A percentile compares a stretch with the other conserved stretches of the same genome.
phyloP scores from a whole-genome alignment of 2,888 invertebrate genomes.

The Coelinius sp. region DNA sequence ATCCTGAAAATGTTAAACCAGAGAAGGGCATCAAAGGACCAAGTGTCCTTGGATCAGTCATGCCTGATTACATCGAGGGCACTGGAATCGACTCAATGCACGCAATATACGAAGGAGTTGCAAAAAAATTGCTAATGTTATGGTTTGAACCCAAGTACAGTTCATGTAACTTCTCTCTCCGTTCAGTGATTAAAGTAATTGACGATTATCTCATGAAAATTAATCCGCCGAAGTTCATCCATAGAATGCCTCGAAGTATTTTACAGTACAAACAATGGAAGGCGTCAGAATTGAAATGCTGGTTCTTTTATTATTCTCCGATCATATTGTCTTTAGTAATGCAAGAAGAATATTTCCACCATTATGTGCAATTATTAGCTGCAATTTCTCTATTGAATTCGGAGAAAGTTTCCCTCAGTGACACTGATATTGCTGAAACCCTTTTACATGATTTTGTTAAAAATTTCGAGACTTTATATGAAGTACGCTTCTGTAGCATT shows the following conservation, averaged over 20 bases:
- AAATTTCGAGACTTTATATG: slow-evolving; percentile 41
- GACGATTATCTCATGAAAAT: too few species aligned
- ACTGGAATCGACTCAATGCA: slow-evolving; percentile 43
- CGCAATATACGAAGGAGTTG: slow-evolving; percentile 35
- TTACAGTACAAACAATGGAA: not conserved
- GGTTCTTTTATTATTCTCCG: not conserved
- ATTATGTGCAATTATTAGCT: slow-evolving; percentile 1
- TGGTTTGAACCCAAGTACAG: too few species aligned
- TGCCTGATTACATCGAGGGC: slow-evolving; percentile 42
- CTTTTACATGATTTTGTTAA: slow-evolving; percentile 40
- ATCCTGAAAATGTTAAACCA: not conserved
- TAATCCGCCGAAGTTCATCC: not conserved
- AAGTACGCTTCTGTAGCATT: slow-evolving; percentile 37
- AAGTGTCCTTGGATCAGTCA: slow-evolving; percentile 32
- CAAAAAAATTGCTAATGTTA: not conserved
- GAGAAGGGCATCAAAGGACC: slow-evolving; percentile 40
- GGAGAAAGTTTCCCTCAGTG: not conserved
- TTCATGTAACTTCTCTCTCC: too few species aligned
- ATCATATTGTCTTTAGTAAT: not conserved
- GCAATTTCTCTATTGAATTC: not conserved
- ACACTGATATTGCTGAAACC: slow-evolving; percentile 13
- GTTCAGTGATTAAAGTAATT: too few species aligned
- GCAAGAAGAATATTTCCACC: not conserved
- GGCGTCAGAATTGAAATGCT: not conserved
- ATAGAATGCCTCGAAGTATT: not conserved